A percentile compares a stretch with the other conserved stretches of the same genome.
These are phyloP conservation scores for Drosophila neoperkinsi DNA, from an alignment of 2,888 invertebrate species.

Conservation along the genomic window DNA sequence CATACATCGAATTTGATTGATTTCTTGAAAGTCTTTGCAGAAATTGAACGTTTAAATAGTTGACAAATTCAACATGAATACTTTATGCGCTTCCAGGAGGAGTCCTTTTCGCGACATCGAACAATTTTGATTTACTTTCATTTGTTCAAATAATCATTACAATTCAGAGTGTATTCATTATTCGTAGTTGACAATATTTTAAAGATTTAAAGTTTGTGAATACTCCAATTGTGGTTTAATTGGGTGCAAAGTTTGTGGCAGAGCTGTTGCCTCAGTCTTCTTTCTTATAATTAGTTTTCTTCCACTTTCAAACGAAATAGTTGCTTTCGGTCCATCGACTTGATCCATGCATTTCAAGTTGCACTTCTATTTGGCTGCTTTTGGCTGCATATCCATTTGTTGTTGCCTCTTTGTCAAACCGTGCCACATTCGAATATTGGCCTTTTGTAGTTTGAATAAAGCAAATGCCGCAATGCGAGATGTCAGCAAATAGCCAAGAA, in stretches of 20 bases:
- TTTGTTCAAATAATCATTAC: neutral
- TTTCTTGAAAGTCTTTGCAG: neutral
- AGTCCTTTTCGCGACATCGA: neutral
- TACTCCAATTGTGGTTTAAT: no score
- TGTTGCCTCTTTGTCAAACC: neutral
- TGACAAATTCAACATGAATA: neutral
- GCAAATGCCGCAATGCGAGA: conserved; percentile 4
- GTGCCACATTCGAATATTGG: conserved; percentile 29
- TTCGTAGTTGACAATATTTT: neutral
- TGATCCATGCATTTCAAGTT: conserved; percentile 10
- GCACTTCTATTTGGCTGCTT: conserved; percentile 2
- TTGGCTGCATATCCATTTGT: conserved; percentile 5
- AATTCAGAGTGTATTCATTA: neutral
- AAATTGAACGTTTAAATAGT: neutral
- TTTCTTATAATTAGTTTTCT: neutral
- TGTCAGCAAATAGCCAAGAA: conserved; percentile 30
- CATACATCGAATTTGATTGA: neutral
- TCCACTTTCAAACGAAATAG: neutral
- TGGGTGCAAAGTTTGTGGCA: no score
- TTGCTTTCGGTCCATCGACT: conserved; percentile 33
- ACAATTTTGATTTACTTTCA: neutral
- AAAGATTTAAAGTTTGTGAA: neutral
- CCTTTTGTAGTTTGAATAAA: neutral
- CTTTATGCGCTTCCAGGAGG: neutral
- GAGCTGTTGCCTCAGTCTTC: no score